phyloP scores from a whole-genome alignment of 1,140 invertebrate species.

The Pachypeltis micranthus region DNA sequence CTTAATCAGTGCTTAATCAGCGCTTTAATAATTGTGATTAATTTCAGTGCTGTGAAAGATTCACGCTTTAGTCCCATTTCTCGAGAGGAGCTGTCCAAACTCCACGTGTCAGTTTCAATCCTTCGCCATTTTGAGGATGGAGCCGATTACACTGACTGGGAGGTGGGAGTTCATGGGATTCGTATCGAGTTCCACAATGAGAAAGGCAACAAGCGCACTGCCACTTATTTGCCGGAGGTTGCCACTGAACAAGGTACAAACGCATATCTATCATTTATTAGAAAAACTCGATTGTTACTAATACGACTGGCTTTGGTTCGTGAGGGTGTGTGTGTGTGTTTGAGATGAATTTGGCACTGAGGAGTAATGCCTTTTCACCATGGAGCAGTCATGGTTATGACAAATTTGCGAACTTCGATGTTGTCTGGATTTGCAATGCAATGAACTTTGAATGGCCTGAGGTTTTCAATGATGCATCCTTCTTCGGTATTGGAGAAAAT shows the following conservation, averaged over 20 bases:
- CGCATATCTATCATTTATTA: no score
- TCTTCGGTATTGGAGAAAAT: no score
- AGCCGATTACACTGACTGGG: constrained; percentile 90
- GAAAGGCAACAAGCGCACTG: constrained; percentile 85
- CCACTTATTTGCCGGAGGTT: constrained; percentile 96
- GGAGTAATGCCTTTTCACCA: no score
- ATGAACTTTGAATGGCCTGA: no score
- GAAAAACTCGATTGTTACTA: no score
- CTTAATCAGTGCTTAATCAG: not conserved
- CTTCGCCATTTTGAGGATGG: constrained; percentile 92
- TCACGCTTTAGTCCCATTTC: constrained; percentile 92
- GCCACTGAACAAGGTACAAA: constrained; percentile 97
- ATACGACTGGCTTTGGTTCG: no score
- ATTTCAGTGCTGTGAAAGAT: constrained; percentile 86
- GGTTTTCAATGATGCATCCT: no score
- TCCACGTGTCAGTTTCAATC: constrained; percentile 93
- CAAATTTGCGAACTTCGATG: no score
- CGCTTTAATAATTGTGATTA: not conserved
- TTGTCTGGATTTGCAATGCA: no score
- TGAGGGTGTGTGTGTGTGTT: no score
- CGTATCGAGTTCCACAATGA: constrained; percentile 95
- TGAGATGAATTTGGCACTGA: no score
- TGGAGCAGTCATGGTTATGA: no score
- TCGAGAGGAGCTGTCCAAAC: constrained; percentile 79
- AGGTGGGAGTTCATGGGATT: constrained; percentile 93